Base-by-base conservation (phyloP, 2,888 invertebrate genomes). In the Coremacera marginata region DNA sequence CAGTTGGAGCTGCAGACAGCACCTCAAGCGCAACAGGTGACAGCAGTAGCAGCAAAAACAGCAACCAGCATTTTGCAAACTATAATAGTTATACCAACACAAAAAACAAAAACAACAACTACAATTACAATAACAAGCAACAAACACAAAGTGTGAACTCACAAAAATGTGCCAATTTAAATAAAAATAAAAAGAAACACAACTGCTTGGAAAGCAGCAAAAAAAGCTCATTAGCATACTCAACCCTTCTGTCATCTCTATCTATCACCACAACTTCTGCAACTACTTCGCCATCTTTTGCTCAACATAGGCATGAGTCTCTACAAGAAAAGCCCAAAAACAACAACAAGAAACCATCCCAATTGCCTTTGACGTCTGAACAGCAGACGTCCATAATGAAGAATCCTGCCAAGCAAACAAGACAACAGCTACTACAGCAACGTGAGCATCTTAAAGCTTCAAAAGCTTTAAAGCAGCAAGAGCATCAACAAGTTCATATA, bases 91-190 rank as follows among this genome's bases (percentile, higher is more conserved):
- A 22, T 62, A 70, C 14, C 16, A 60, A 31, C 57, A 27, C 19
- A 11, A 60, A 51, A 4, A 73, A 25, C 49, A 63, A n/a, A 31
- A 63, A n/a, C 22, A 72, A 27, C 44, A 73, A 27, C 63, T 63
- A 27, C 60, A 67, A 75, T 22, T 67, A 67, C 67, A 34, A 62
- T 25, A 73, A 73, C 62, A 37, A 51, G 31, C 27, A 73, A 62
- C 49, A 25, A 62, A 52, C 31, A 25, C 55, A 11, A 44, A 31
- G 73, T 80, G 79, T 80, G 78, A 80, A 80, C 80, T 80, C 60
- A 76, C 75, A 81, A 78, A 85, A 83, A 81, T 86, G 86, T 84
- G 83, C 83, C 82, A 86, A 85, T 79, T 44, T 77, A 77, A 70
- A 75, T 62, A 62, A 62, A 62, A 31, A 16, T 22, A 62, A 60